Base-by-base conservation (phyloP, 2,797 vertebrate genomes). In the Hylomyscus alleni region DNA sequence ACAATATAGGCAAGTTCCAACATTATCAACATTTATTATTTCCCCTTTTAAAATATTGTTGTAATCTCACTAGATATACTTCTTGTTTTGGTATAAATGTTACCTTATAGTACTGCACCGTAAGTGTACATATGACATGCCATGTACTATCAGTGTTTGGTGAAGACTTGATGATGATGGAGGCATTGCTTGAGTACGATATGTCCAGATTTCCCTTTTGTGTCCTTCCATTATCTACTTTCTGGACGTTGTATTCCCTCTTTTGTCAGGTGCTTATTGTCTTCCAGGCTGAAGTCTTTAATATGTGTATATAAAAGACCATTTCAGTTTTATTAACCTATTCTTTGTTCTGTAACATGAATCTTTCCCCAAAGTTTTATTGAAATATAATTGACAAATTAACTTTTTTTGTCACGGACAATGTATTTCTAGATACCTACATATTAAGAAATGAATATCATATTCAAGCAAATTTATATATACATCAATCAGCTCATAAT, bases 11-110 rank as follows among this genome's bases (percentile, higher is more conserved):
- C 82, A 50, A 24, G 6, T 77, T 91, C n/a, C 7, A 85, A 47
- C 26, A 95, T 91, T 40, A 58, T 22, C 3, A 60, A 82, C 58
- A 26, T 60, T 90, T 88, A 47, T 10, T 90, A 72, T 65, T 94
- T 93, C 77, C 54, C 19, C 54, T 78, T 95, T 85, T 37, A 58
- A 88, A 85, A 9, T 44, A n/a, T 17, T 91, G 1, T 67, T 75
- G 60, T 7, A 50, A 62, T 54, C n/a, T 31, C 69, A 78, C n/a
- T 54, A 44, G 34, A 15, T 90, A 2, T 65, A 88, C 62, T 72
- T 93, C 37, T 69, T 83, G 84, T 86, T 89, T 80, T 60, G 47
- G 8, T 90, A 26, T 76, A 65, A 82, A 85, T 77, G 47, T 90
- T 54, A 6, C 83, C 17, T 1, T 11, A 13, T 62, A 14, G 2